Evolutionary conservation across 2,797 vertebrate genomes (phyloP).

Genomic region (Cynopterus sphinx): DNA sequence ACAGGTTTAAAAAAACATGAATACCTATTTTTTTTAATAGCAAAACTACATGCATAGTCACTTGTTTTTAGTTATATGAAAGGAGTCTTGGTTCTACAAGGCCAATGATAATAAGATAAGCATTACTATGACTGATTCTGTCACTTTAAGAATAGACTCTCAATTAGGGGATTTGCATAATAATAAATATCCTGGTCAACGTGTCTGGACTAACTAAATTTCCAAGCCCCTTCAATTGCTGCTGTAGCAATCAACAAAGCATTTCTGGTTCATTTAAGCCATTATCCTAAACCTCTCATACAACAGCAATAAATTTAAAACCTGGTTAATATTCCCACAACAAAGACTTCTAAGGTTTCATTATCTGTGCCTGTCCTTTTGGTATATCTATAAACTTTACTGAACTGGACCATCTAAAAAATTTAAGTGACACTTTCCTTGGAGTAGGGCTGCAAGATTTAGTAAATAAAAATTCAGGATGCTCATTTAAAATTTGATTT

Average conservation of each 20-base stretch:
- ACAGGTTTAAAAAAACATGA: not conserved
- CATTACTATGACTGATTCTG: not conserved
- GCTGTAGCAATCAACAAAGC: not conserved
- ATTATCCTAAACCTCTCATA: not conserved
- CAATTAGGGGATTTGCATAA: not conserved
- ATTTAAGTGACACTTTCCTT: not conserved
- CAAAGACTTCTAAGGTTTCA: not conserved
- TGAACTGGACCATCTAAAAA: not conserved
- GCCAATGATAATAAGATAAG: not conserved
- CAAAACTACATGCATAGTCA: not conserved
- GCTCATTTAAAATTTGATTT: conserved; percentile 1
- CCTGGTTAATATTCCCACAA: not conserved
- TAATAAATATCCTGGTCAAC: not conserved
- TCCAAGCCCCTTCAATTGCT: not conserved
- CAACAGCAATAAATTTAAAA: not conserved
- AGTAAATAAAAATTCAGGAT: not conserved
- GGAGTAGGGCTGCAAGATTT: not conserved
- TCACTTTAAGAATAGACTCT: not conserved
- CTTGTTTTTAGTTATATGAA: conserved; percentile 21
- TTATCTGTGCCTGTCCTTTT: not conserved
- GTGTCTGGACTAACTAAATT: not conserved
- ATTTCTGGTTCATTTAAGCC: not conserved
- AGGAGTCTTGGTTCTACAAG: not conserved
- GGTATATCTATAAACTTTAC: not conserved
- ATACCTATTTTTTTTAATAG: conserved; percentile 9